Conservation (phyloP, 2,888 invertebrate genomes). For the Hydropsyche betteni region DNA sequence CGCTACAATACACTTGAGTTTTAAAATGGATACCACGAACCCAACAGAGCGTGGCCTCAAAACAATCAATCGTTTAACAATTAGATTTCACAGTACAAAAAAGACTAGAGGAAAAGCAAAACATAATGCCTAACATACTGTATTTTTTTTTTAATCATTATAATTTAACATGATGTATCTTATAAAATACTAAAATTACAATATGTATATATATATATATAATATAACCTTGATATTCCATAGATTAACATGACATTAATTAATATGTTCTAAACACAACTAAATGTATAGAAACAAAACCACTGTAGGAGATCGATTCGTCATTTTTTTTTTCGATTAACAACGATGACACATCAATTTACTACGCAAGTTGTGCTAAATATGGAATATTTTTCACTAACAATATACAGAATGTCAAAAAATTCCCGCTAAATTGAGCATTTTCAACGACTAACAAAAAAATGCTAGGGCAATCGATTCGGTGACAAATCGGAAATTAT, state of each 20-base stretch:
- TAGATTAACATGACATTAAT: slow-evolving; percentile 24
- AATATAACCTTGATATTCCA: not conserved
- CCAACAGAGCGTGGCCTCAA: not conserved
- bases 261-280: slow-evolving; percentile 14
- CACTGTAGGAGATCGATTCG: slow-evolving; percentile 22
- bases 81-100: slow-evolving; percentile 50
- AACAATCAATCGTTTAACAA: slow-evolving; percentile 37
- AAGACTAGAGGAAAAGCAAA: slow-evolving; percentile 52
- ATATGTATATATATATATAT: slow-evolving; percentile 21
- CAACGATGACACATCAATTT: slow-evolving; percentile 12
- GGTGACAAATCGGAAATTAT: too few relatives aligned
- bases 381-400: not conserved
- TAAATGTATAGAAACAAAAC: slow-evolving; percentile 6
- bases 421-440: not conserved
- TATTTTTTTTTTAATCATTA: slow-evolving; percentile 1
- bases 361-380: slow-evolving; percentile 9
- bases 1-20: too few relatives aligned
- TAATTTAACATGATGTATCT: slow-evolving; percentile 29
- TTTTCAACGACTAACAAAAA: too few relatives aligned
- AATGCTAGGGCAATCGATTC: too few relatives aligned
- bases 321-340: not conserved
- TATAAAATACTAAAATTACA: slow-evolving; percentile 27
- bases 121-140: slow-evolving; percentile 40
- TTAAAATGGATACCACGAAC: too few relatives aligned
- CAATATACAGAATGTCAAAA: slow-evolving; percentile 8